Evolutionary conservation across 2,113 vertebrate species (phyloP), one percentile per base, ranked within the genome.

Genomic region (Phrynosoma platyrhinos): DNA sequence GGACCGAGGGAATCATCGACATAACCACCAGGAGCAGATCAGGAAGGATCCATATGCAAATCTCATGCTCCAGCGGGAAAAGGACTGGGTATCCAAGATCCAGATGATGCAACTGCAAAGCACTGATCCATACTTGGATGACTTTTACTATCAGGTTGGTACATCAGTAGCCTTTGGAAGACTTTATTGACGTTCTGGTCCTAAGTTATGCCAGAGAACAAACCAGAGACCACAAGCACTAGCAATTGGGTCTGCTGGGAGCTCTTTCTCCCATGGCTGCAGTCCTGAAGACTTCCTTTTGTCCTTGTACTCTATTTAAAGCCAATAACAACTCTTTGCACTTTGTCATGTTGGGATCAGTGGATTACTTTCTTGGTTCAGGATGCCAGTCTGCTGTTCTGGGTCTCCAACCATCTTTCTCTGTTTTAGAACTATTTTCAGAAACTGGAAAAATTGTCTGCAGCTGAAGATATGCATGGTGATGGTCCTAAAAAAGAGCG

Each of bases 61-160:
- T 95, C 97, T 99, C 92, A 99, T 99, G 99, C 96, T 98, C 74
- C 98, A 98, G 91, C 97, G 98, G 82, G 99, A 99, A 83, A 99
- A 99, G 92, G 99, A 99, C 52, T 99, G 99, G 99, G 98, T 99
- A 10, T 98, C 98, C 9, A 98, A 98, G 87, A 99, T 99, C 92
- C 99, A 99, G 93, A 99, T 99, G 98, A 99, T 99, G 98, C 99
- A 99, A 86, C 97, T 99, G 68, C 98, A 99, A 90, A 99, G 98
- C 96, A 99, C 98, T 83, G 99, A 99, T 85, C 98, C 98, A 14
- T 99, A 99, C 94, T 96, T 99, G 95, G 98, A 99, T 82, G 99
- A 99, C 83, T 99, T 98, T 96, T 99, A 99, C 94, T 99, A 99
- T 90, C 98, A 98, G 97, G 98, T 97, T 91, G 7, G 0, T 0